These are phyloP conservation scores for Myotis pilosus DNA, from an alignment of 2,797 vertebrate species.

Conservation along the genomic window DNA sequence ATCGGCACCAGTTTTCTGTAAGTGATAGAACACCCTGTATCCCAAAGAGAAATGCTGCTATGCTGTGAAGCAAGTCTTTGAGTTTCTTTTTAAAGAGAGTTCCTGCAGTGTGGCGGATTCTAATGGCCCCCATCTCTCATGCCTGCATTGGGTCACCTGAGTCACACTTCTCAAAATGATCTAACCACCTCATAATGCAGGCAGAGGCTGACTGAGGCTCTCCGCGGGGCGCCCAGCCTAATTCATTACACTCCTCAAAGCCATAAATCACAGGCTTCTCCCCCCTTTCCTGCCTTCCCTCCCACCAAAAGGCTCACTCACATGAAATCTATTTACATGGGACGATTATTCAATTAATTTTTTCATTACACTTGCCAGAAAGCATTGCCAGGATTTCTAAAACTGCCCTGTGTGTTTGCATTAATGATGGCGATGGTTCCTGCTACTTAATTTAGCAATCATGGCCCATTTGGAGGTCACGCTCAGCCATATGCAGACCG, in stretches of 20 bases:
- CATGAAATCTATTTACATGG: constrained; percentile 84
- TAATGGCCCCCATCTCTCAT: constrained; percentile 68
- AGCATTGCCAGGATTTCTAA: constrained; percentile 78
- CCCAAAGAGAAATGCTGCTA: not conserved
- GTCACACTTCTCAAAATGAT: constrained; percentile 42
- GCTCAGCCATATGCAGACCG: not conserved
- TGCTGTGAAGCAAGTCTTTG: not conserved
- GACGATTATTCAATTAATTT: constrained; percentile 85
- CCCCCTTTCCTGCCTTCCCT: not conserved
- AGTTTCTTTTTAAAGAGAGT: constrained; percentile 49
- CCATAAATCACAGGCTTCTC: constrained; percentile 77
- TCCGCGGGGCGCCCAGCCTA: not conserved
- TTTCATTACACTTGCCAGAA: constrained; percentile 84
- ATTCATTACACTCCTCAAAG: constrained; percentile 52
- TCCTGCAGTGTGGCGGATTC: constrained; percentile 44
- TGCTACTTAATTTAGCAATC: constrained; percentile 61
- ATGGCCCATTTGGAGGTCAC: constrained; percentile 48
- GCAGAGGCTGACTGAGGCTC: not conserved
- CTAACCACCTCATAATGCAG: constrained; percentile 44
- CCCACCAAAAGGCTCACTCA: constrained; percentile 66
- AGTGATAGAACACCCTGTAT: constrained; percentile 33
- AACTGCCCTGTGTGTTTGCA: constrained; percentile 75
- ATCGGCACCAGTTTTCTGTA: not conserved
- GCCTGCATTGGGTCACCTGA: constrained; percentile 54
- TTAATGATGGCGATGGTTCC: constrained; percentile 72